Base-by-base conservation (phyloP, 2,888 invertebrate species). In the Polia nebulosa region DNA sequence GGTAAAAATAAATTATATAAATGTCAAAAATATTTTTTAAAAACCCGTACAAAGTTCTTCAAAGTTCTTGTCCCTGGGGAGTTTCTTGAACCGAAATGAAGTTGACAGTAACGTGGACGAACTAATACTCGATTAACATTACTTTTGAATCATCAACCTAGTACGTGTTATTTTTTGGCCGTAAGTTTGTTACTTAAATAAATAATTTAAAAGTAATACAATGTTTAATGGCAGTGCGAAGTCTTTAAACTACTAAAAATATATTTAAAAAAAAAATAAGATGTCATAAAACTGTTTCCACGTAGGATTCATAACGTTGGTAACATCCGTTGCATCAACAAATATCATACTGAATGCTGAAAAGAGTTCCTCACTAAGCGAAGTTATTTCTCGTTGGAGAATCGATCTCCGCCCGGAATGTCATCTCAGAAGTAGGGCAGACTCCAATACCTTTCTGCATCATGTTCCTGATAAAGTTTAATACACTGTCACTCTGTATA, bases 391-490 rank as follows among this genome's bases (percentile, higher is more conserved):
- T 32, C 29, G 52, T 39, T 62, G 3, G 13, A 52, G 60, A 69
- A 71, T 52, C 61, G 44, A 45, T 62, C 32, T 72, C 36, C 72
- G 5, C 15, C 20, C n/a, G 62, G 32, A 27, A 45, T 15, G 32
- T 53, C 62, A 47, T 70, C 63, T 72, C 13, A 17, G 11, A 70
- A 68, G 45, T 70, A 69, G 45, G 25, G 32, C 69, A 69, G 29
- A 25, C 44, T 44, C 57, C 29, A 5, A 51, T 51, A 61, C 47
- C 39, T n/a, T 22, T 39, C 25, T 68, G 34, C 39, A 41, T 8
- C 49, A 51, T 51, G n/a, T 64, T 22, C 13, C 36, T 22, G 22
- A 61, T 11, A n/a, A 27, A 29, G 29, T 49, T 22, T 27, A 15
- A 49, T 49, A 22, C n/a, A 32, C 6, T 61, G 8, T 13, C 17